These are phyloP conservation scores for Characodon lateralis DNA, from an alignment of 2,797 vertebrate species.

Conservation along the genomic window DNA sequence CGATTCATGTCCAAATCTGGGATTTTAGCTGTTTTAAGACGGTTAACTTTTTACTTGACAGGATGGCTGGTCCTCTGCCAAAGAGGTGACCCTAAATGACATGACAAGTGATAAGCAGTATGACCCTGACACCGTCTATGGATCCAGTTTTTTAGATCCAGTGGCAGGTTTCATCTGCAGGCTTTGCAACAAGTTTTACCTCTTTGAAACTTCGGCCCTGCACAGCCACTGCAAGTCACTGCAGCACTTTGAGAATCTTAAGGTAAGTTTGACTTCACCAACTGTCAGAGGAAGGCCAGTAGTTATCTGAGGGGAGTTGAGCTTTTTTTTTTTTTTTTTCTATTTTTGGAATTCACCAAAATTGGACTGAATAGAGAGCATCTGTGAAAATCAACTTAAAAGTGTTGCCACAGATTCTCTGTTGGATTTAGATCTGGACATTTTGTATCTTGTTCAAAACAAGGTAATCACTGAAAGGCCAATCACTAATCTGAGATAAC, in stretches of 20 bases:
- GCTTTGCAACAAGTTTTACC: constrained; percentile 94
- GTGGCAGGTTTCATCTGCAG: constrained; percentile 94
- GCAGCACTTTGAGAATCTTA: constrained; percentile 94
- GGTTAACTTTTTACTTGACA: constrained; percentile 32
- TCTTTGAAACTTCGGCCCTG: constrained; percentile 87
- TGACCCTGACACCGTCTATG: constrained; percentile 86
- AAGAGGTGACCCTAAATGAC: constrained; percentile 81
- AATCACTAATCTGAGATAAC: too few species aligned
- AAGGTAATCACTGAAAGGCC: too few species aligned
- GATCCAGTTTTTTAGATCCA: constrained; percentile 92
- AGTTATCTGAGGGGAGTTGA: not conserved
- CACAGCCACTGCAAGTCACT: constrained; percentile 93
- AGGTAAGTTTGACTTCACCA: constrained; percentile 81
- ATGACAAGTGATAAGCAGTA: constrained; percentile 84
- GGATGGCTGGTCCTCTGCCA: constrained; percentile 71
- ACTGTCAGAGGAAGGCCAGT: not conserved
- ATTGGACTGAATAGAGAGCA: too few species aligned
- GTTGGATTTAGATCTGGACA: too few species aligned
- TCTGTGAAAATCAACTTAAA: too few species aligned
- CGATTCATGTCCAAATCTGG: not conserved
- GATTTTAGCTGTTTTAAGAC: constrained; percentile 3
- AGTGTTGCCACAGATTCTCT: too few species aligned
- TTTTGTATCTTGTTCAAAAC: too few species aligned
- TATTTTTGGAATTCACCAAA: too few species aligned
- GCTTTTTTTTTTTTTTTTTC: too few species aligned